Conservation (phyloP, 2,113 vertebrate genomes). For the Myotis yumanensis region DNA sequence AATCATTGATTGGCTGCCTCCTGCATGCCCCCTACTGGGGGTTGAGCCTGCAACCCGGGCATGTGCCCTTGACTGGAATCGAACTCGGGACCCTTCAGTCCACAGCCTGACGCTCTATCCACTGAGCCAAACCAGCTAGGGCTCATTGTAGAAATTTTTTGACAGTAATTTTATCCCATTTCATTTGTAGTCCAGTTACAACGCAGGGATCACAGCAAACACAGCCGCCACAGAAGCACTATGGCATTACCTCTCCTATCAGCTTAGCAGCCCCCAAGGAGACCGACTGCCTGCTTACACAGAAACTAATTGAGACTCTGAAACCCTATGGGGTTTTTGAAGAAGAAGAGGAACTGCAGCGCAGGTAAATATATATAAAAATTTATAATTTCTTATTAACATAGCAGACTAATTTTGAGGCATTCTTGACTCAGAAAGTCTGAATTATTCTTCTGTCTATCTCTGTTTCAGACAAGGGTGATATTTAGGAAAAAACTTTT, state of each 20-base stretch:
- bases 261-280: constrained; percentile 91
- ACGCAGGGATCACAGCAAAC: constrained; percentile 88
- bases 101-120: too few relatives aligned
- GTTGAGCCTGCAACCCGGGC: too few relatives aligned
- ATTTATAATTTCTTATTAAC: background rate
- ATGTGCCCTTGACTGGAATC: too few relatives aligned
- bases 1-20: too few relatives aligned
- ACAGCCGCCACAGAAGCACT: constrained; percentile 88
- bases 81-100: too few relatives aligned
- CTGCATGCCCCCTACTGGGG: too few relatives aligned
- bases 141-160: constrained; percentile 26
- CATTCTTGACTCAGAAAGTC: background rate
- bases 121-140: too few relatives aligned
- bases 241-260: constrained; percentile 94
- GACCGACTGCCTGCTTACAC: constrained; percentile 89
- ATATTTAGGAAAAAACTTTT: background rate
- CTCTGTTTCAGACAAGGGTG: background rate
- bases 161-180: constrained; percentile 80
- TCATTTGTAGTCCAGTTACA: constrained; percentile 87
- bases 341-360: constrained; percentile 91
- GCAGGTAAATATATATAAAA: constrained; percentile 83
- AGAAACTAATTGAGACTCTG: constrained; percentile 89
- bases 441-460: background rate
- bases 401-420: background rate
- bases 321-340: constrained; percentile 92